These are phyloP conservation scores for Rhabdomys pumilio DNA, from an alignment of 2,797 vertebrate genomes.

Conservation along the genomic window DNA sequence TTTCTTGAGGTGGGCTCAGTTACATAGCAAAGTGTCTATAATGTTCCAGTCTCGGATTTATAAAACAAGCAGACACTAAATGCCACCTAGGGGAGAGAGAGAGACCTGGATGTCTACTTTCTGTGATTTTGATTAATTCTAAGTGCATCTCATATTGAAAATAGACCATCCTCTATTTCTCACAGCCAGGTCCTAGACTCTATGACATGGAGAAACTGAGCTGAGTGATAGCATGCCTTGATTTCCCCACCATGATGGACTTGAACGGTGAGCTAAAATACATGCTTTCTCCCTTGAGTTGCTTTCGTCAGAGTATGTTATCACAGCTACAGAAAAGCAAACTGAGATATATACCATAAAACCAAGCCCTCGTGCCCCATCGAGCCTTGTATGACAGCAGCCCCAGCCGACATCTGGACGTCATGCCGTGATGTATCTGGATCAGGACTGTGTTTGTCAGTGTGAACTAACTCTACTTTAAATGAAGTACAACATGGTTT, in stretches of 20 bases:
- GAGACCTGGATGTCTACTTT: background rate
- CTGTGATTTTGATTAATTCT: background rate
- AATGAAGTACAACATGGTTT: background rate
- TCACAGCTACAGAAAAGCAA: background rate
- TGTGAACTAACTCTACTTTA: background rate
- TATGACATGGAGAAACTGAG: background rate
- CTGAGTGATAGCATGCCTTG: no score
- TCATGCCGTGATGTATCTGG: background rate
- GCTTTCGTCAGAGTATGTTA: background rate
- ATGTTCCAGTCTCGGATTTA: background rate
- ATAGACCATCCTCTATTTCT: background rate
- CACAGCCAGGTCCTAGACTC: background rate
- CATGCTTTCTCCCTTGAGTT: background rate
- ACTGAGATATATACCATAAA: background rate
- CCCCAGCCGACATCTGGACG: background rate
- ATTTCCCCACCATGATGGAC: background rate
- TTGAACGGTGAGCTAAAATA: background rate
- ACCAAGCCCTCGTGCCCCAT: background rate
- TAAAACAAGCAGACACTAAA: background rate
- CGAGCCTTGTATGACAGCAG: background rate
- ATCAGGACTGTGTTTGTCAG: background rate
- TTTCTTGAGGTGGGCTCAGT: background rate
- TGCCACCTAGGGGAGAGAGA: background rate
- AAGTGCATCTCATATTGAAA: background rate
- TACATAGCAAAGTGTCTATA: background rate